These are phyloP conservation scores for Achlya flavicornis DNA, from an alignment of 2,888 invertebrate genomes.

Conservation along the genomic window DNA sequence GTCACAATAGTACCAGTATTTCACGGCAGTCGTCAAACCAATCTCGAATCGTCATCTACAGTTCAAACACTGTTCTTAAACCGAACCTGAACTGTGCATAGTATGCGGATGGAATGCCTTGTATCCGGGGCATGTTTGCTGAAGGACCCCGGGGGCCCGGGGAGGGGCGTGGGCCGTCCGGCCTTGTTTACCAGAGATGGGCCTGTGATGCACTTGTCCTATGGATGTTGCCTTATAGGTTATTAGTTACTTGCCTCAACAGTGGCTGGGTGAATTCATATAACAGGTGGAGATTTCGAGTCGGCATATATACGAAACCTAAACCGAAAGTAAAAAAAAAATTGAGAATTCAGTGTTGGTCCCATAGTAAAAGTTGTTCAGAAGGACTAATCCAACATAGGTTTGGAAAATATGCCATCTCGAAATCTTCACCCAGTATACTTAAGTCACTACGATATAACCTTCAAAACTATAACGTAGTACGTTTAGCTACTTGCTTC, in stretches of 20 bases:
- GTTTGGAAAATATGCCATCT: too few species aligned
- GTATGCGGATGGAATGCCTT: constrained; percentile 32
- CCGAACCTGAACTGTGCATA: constrained; percentile 27
- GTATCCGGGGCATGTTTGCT: constrained; percentile 38
- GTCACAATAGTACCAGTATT: background rate
- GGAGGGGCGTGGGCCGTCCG: constrained; percentile 2
- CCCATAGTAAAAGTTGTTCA: too few species aligned
- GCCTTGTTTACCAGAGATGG: constrained; percentile 34
- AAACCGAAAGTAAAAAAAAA: too few species aligned
- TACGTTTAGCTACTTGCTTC: too few species aligned
- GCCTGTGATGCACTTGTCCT: constrained; percentile 31
- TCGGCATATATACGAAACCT: too few species aligned
- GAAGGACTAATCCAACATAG: too few species aligned
- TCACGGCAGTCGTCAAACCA: background rate
- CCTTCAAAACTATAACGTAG: too few species aligned
- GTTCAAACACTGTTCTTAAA: constrained; percentile 31
- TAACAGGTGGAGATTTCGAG: too few species aligned
- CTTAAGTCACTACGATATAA: too few species aligned
- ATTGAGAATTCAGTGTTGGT: too few species aligned
- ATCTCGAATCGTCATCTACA: constrained; percentile 22
- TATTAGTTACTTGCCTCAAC: constrained; percentile 20
- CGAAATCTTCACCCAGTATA: too few species aligned
- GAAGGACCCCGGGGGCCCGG: constrained; percentile 10
- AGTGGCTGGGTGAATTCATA: background rate
- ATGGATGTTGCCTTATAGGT: constrained; percentile 20